Percentiles rank a stretch among this genome's conserved stretches.
These are phyloP conservation scores for Petrocephalus microphthalmus DNA, from an alignment of 2,113 vertebrate species.

Conservation along the genomic window DNA sequence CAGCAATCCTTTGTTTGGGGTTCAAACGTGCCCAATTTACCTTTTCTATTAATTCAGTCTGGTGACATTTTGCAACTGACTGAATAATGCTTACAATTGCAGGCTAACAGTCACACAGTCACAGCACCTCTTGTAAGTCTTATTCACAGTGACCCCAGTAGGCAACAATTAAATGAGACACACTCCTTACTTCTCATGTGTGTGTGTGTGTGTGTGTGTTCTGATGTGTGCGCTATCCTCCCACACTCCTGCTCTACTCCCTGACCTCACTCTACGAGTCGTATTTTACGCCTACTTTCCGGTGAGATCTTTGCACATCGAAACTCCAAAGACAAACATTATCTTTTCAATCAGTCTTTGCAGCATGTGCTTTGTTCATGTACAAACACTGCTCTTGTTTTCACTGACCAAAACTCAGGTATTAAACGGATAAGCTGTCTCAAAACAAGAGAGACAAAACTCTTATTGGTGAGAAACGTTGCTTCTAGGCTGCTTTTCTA, in stretches of 20 bases:
- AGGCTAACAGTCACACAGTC: too few species aligned
- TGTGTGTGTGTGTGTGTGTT: not conserved
- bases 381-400: constrained; percentile 21
- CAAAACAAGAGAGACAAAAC: constrained; percentile 26
- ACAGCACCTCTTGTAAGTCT: too few species aligned
- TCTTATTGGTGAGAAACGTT: constrained; percentile 16
- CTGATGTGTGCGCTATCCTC: not conserved
- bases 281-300: not conserved
- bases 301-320: not conserved
- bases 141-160: not conserved
- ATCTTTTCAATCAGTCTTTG: not conserved
- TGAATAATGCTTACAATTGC: not conserved
- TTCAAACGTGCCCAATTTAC: not conserved
- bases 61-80: not conserved
- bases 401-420: constrained; percentile 28
- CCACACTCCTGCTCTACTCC: not conserved
- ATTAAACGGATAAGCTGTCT: constrained; percentile 19
- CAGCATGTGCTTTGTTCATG: not conserved
- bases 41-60: not conserved
- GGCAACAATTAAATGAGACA: not conserved
- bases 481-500: constrained; percentile 28
- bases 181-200: not conserved
- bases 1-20: not conserved
- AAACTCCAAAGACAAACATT: not conserved
- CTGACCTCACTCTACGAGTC: not conserved